Evolutionary conservation across 2,797 vertebrate genomes (phyloP).

Genomic region (Dendrocincla fuliginosa): DNA sequence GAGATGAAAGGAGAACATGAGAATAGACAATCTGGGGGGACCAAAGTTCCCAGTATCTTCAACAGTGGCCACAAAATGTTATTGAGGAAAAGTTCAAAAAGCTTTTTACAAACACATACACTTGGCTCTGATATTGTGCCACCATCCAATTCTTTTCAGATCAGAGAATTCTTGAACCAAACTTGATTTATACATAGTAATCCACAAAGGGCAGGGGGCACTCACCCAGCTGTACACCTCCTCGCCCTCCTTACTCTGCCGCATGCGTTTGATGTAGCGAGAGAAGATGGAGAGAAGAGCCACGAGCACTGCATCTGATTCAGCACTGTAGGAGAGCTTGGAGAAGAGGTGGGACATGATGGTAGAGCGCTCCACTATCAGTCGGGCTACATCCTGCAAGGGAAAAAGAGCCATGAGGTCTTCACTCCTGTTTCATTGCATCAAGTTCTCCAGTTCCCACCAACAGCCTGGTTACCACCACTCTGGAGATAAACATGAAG

Average conservation of each 20-base stretch:
- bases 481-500: background rate
- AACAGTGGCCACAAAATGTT: background rate
- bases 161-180: background rate
- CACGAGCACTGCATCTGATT: slow-evolving; percentile 87
- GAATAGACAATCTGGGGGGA: background rate
- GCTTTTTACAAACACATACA: background rate
- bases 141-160: background rate
- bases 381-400: slow-evolving; percentile 89
- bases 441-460: background rate
- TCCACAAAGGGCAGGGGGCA: background rate
- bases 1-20: background rate
- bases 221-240: slow-evolving; percentile 98
- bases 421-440: background rate
- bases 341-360: slow-evolving; percentile 98
- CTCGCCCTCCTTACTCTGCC: slow-evolving; percentile 96
- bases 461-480: background rate
- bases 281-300: slow-evolving; percentile 94
- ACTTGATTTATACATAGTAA: background rate
- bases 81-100: background rate
- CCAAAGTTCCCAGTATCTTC: background rate
- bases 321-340: slow-evolving; percentile 85
- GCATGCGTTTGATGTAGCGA: slow-evolving; percentile 91
- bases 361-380: slow-evolving; percentile 96
- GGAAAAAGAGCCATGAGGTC: background rate
- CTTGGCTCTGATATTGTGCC: background rate